Conservation (phyloP, 1,140 invertebrate species). For the Drosophila obscura region DNA sequence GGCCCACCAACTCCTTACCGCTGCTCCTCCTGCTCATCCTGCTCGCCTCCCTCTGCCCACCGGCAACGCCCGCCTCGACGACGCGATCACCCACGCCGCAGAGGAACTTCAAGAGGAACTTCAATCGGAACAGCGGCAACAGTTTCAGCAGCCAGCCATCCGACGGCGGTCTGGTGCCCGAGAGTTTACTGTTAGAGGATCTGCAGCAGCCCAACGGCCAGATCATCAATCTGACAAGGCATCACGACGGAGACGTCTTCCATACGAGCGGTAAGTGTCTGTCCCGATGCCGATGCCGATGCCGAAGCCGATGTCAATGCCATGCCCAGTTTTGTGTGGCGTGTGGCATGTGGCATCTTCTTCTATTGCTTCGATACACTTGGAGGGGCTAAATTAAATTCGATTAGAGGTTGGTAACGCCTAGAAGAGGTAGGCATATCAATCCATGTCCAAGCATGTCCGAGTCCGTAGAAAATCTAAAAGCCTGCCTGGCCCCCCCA, state of each 20-base stretch:
- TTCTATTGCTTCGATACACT: background rate
- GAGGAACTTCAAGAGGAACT: constrained; percentile 14
- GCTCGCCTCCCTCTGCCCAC: constrained; percentile 15
- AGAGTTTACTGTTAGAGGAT: constrained; percentile 79
- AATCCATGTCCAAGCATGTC: too few relatives aligned
- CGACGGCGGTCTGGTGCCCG: constrained; percentile 55
- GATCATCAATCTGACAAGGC: constrained; percentile 84
- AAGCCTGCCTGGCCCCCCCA: too few relatives aligned
- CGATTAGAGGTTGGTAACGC: too few relatives aligned
- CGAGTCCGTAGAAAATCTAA: too few relatives aligned
- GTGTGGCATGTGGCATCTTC: constrained; percentile 43
- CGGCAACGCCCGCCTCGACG: constrained; percentile 31
- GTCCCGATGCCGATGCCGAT: constrained; percentile 15
- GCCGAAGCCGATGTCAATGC: constrained; percentile 11
- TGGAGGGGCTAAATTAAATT: too few relatives aligned
- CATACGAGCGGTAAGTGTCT: constrained; percentile 84
- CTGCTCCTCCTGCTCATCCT: constrained; percentile 34
- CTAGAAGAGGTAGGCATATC: too few relatives aligned
- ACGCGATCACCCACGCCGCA: constrained; percentile 21
- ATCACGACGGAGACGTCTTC: constrained; percentile 86
- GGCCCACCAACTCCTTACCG: constrained; percentile 53
- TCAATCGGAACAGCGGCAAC: constrained; percentile 23
- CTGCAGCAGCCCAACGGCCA: constrained; percentile 69
- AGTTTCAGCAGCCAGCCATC: constrained; percentile 22
- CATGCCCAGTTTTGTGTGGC: constrained; percentile 11